Base-by-base conservation (phyloP, 2,113 vertebrate genomes). In the Oncorhynchus masou region DNA sequence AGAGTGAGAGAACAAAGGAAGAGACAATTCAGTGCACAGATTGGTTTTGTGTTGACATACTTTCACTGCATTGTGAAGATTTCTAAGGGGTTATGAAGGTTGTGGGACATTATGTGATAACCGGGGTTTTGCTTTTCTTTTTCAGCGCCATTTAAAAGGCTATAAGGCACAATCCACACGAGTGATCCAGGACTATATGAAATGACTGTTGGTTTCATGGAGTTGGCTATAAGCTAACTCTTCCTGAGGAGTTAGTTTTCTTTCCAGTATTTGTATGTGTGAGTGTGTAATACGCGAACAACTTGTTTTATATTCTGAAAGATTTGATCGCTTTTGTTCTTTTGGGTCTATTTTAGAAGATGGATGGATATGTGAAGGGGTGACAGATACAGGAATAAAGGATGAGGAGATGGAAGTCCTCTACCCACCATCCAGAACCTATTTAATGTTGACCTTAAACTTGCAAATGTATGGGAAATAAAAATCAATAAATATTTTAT, bases 401-500 rank as follows among this genome's bases (percentile, higher is more conserved):
- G 29, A 82, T 71, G 45, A 83, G 73, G 25, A 71, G 74, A 84
- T 70, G 1, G 45, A 81, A 79, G 80, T 75, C 85, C 83, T 75
- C 74, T 71, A 86, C 76, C 84, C 85, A 82, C 83, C 86, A 88
- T 78, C 80, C 82, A 81, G 74, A 90, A 78, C 71, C 80, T 89
- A 79, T 87, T 88, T 85, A 85, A 82, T 92, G 86, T 92, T 89
- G 88, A 91, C 83, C 86, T 85, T 88, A 88, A 54, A 89, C 81
- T 82, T 92, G 88, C 87, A 91, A 90, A 88, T 94, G 92, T 94
- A 92, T 92, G 86, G 84, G 89, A 88, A 88, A 89, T 88, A 73
- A 86, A 86, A 79, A 83, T 49, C 79, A 94, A 94, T 94, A 94
- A 94, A 94, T 93, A 93, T 93, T 89, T 91, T 90, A 91, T n/a